phyloP scores from a whole-genome alignment of 2,113 vertebrate species.

The Gavia stellata region DNA sequence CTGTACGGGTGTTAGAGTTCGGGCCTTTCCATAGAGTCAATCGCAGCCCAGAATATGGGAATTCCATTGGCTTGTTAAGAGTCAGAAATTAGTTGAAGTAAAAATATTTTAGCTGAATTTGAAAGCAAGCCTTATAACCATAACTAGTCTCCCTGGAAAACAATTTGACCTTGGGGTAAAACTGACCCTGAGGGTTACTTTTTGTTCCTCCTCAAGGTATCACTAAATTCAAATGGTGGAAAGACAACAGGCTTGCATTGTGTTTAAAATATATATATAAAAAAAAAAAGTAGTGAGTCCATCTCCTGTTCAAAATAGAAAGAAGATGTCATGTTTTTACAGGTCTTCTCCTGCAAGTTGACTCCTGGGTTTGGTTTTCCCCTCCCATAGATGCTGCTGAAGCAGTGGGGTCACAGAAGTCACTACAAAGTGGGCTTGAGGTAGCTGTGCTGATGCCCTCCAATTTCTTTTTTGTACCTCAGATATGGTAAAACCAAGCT shows the following conservation, averaged over 20 bases:
- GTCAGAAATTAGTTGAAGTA: background rate
- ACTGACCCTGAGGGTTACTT: background rate
- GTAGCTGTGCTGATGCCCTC: background rate
- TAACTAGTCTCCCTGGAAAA: background rate
- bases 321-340: background rate
- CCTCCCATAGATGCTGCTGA: background rate
- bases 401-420: background rate
- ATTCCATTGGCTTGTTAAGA: background rate
- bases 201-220: background rate
- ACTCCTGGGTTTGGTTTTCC: background rate
- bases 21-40: background rate
- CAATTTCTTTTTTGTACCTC: background rate
- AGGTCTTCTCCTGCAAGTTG: background rate
- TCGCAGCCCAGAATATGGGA: background rate
- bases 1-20: background rate
- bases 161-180: background rate
- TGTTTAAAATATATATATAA: background rate
- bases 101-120: background rate
- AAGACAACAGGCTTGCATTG: background rate
- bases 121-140: background rate
- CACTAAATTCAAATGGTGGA: background rate
- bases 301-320: background rate
- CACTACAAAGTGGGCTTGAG: no score
- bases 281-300: background rate
- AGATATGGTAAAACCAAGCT: rapidly evolving